Base-by-base conservation (phyloP, 2,888 invertebrate genomes). In the Pardosa pseudoannulata region DNA sequence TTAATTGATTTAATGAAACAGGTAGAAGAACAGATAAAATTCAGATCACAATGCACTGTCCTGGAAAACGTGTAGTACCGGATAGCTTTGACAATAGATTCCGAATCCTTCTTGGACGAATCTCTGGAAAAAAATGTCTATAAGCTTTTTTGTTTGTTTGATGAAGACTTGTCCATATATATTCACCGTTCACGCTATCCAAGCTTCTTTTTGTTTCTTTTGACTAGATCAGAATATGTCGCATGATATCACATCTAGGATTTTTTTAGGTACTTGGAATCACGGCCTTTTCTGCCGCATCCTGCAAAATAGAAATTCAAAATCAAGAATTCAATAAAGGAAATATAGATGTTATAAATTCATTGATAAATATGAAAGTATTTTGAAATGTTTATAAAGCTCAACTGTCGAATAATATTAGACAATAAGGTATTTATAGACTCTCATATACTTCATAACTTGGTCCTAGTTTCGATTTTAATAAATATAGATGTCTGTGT, bases 201-300 rank as follows among this genome's bases (percentile, higher is more conserved):
- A 28, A 27, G 7, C 5, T 23, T n/a, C n/a, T n/a, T n/a, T n/a
- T n/a, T n/a, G n/a, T n/a, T n/a, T n/a, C n/a, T n/a, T 62, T 68
- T 81, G 81, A 82, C 81, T 82, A 82, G 81, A 82, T 64, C 13
- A 70, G 28, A 29, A 29, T 13, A 29, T 64, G 64, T 9, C 11
- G 29, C 13, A 27, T 29, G 64, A 64, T 29, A 64, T 29, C 29
- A 27, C 29, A 11, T 13, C 29, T 28, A 79, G 32, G 78, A 79
- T 2, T 72, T 85, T 23, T 78, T 85, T 79, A 85, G 27, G 83
- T 73, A 70, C 67, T 85, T 78, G 67, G 78, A 79, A 79, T 79
- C 67, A 39, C 83, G 29, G 56, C 83, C 28, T 79, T 78, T 85
- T 85, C 83, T 50, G 82, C 82, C 32, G 79, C 79, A 78, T 85